Evolutionary conservation across 1,140 invertebrate genomes (phyloP), one percentile per base, ranked within the genome.

Genomic region (Teleogryllus occipitalis): DNA sequence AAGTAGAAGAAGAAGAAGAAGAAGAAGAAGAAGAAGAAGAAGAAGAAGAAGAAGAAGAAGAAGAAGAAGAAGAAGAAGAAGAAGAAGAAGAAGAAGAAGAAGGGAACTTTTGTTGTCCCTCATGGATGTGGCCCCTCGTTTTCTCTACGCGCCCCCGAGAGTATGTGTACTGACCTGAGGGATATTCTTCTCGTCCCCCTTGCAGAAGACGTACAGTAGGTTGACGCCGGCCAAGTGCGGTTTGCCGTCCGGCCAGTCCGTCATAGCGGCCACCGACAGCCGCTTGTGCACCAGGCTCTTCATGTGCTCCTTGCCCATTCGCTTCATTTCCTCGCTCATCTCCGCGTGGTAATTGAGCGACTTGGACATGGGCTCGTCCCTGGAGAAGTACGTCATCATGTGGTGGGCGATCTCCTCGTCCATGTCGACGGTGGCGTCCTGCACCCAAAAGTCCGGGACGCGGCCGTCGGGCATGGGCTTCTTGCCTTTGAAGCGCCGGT

Each of bases 381-480:
- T 77, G 2, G 85, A 21, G 49, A 87, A 86, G 47, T 84, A 82
- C 0, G 72, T 82, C 46, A 82, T 84, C 85, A 87, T 86, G 8
- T 83, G 82, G 48, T 86, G 82, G 10, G 84, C 8, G 4, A 82
- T 83, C n/a, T 87, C 85, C 5, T 84, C 81, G 18, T 83, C 83
- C 48, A 85, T 83, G 47, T 86, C 85, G 76, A 84, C 82, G 0
- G 86, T 85, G 78, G 86, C 83, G 47, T 87, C 85, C 78, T 86
- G 84, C 77, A 87, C 84, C 1, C 80, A 80, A 75, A 85, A 84
- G 79, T 83, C 84, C 3, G 83, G 76, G 6, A 80, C 79, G 79
- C 83, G 80, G n/a, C 81, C 83, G 80, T 83, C 80, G 54, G 73
- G 18, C 54, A 75, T 82, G 12, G 81, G 48, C 79, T 47, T 77